Conservation (phyloP, 2,888 invertebrate species). For the Ormyrus thymus region DNA sequence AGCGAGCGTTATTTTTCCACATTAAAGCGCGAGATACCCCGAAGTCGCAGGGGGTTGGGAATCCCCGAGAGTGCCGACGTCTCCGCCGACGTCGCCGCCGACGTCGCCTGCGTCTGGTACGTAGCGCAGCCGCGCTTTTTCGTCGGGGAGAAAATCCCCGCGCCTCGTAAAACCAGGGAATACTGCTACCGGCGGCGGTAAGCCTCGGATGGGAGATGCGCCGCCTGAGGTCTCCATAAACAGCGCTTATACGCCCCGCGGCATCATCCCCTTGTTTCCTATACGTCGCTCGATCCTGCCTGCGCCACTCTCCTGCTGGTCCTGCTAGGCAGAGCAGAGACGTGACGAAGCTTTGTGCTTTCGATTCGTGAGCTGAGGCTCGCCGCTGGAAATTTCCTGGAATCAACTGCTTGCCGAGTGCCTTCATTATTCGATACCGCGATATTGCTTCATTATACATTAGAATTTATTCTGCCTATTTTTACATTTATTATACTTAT, state of each 20-base stretch:
- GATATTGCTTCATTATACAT: too few species aligned
- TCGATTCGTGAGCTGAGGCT: too few species aligned
- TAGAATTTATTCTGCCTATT: too few species aligned
- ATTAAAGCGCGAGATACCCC: constrained; percentile 58
- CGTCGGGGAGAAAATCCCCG: constrained; percentile 65
- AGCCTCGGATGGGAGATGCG: constrained; percentile 70
- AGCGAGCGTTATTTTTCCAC: constrained; percentile 59
- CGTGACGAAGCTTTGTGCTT: too few species aligned
- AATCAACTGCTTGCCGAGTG: too few species aligned
- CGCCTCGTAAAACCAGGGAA: constrained; percentile 67
- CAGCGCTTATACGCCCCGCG: constrained; percentile 65
- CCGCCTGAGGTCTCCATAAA: constrained; percentile 74
- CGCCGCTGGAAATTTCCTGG: too few species aligned
- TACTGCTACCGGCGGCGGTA: constrained; percentile 63
- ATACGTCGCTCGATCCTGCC: neutral
- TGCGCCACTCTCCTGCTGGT: neutral
- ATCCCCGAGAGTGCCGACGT: constrained; percentile 36
- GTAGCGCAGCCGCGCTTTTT: neutral
- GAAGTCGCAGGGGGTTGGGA: constrained; percentile 44
- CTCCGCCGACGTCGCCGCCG: constrained; percentile 63
- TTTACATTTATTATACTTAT: too few species aligned
- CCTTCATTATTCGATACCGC: too few species aligned
- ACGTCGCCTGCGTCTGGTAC: constrained; percentile 17
- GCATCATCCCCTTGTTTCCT: constrained; percentile 26
- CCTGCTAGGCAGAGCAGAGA: too few species aligned